Base-by-base conservation (phyloP, 2,113 vertebrate genomes). In the Penelope pileata region DNA sequence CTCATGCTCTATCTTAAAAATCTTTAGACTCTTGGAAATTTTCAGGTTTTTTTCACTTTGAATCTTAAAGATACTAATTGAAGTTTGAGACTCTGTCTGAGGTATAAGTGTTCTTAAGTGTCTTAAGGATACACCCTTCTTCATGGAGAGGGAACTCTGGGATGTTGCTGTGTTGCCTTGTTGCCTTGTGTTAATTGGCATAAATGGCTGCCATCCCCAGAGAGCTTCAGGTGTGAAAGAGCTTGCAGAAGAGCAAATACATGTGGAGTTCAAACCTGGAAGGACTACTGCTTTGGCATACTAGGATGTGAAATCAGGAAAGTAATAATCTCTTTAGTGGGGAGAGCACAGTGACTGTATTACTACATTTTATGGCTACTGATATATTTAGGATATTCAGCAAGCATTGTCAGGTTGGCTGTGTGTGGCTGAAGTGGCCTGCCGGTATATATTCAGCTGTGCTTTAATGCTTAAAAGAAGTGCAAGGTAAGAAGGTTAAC, bases 401-500 rank as follows among this genome's bases (percentile, higher is more conserved):
- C 42, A 17, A 43, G 34, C 5, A 12, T n/a, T 23, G 13, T 56
- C 30, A 42, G 24, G 19, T 22, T 72, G 26, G n/a, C n/a, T n/a
- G 32, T 22, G 9, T 0, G 1, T 50, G 24, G 30, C 40, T 48
- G 53, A 67, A 34, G 45, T 22, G 30, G 40, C 22, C 23, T 79
- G 30, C 29, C 18, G 51, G 58, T 29, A 29, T 9, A 29, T 0
- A 1, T 58, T 63, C 2, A 1, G 11, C 27, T 51, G 26, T 45
- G 36, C 42, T 60, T 22, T 21, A 45, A 47, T 7, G 3, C 86
- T 56, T 73, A 9, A 32, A 69, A 76, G 34, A 38, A 77, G 12
- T 26, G 32, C 1, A 2, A 32, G 8, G 29, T 70, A 62, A 36
- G 21, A 58, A 47, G 8, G 18, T 59, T 53, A 79, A 54, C 48